Evolutionary conservation across 2,797 vertebrate species (phyloP).

Genomic region (Rhynchonycteris naso): DNA sequence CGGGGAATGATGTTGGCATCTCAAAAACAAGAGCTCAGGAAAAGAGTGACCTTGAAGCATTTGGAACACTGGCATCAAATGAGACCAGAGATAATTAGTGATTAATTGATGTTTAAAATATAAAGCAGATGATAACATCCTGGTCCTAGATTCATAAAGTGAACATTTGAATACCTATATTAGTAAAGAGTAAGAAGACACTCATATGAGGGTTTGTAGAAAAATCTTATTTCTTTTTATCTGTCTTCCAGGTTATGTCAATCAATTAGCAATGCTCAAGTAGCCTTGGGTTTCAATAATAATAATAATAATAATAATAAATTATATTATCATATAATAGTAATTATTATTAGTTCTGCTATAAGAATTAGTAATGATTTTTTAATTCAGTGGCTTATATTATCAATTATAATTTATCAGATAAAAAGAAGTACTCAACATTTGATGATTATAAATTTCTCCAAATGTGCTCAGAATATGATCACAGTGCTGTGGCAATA

Average conservation of each 20-base stretch:
- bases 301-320: not conserved
- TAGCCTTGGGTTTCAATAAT: not conserved
- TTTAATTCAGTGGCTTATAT: not conserved
- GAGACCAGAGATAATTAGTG: not conserved
- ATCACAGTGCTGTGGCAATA: not conserved
- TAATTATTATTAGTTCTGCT: not conserved
- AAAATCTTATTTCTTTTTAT: conserved; percentile 10
- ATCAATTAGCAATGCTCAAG: not conserved
- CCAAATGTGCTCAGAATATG: not conserved
- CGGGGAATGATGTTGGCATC: not conserved
- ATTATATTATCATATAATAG: not conserved
- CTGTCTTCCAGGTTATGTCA: not conserved
- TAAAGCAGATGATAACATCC: not conserved
- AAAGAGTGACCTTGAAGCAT: not conserved
- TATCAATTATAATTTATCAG: not conserved
- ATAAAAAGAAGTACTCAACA: conserved; percentile 18
- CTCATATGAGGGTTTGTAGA: not conserved
- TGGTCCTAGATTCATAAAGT: not conserved
- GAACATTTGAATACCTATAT: not conserved
- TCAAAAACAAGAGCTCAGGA: not conserved
- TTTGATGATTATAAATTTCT: not conserved
- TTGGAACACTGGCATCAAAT: not conserved
- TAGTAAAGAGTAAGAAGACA: not conserved
- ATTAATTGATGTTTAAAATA: not conserved
- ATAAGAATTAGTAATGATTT: not conserved